Conservation (phyloP, 1,140 invertebrate genomes). For the Neodiprion virginianus region DNA sequence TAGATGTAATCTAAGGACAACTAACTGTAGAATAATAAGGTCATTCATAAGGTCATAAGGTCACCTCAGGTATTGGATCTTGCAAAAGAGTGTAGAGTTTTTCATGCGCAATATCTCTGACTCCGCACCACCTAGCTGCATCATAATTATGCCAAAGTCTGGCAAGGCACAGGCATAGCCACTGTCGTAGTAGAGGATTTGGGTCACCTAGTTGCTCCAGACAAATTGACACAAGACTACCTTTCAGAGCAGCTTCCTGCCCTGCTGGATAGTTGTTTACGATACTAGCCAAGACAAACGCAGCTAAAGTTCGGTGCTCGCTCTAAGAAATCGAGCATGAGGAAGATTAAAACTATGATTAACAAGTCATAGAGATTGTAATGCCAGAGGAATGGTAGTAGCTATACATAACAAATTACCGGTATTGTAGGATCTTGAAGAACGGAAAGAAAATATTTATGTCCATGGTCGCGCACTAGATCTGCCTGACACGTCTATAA, state of each 20-base stretch:
- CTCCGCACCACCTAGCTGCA: slow-evolving; percentile 93
- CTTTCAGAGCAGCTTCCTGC: slow-evolving; percentile 87
- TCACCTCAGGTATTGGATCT: slow-evolving; percentile 85
- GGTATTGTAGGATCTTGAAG: slow-evolving; percentile 84
- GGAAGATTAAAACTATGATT: not conserved
- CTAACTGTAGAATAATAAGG: not conserved
- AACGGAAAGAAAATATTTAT: slow-evolving; percentile 93
- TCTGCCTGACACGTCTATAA: slow-evolving; percentile 92
- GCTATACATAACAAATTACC: slow-evolving; percentile 63
- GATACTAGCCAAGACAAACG: slow-evolving; percentile 91
- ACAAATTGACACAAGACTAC: slow-evolving; percentile 87
- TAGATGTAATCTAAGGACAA: no score
- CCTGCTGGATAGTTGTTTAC: slow-evolving; percentile 88
- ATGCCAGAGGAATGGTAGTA: not conserved
- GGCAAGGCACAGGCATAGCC: slow-evolving; percentile 94
- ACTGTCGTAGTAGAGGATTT: slow-evolving; percentile 80
- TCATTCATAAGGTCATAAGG: slow-evolving; percentile 19
- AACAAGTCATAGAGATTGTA: slow-evolving; percentile 18
- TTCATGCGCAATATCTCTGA: slow-evolving; percentile 94
- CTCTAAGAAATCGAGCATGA: slow-evolving; percentile 64
- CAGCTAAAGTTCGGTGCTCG: slow-evolving; percentile 87
- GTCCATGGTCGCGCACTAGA: slow-evolving; percentile 92
- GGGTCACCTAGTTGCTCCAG: slow-evolving; percentile 78
- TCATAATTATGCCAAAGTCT: slow-evolving; percentile 93
- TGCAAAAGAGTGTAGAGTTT: slow-evolving; percentile 83